These are phyloP conservation scores for Drosophila nr. perissopoda DNA, from an alignment of 2,888 invertebrate genomes.

Conservation along the genomic window DNA sequence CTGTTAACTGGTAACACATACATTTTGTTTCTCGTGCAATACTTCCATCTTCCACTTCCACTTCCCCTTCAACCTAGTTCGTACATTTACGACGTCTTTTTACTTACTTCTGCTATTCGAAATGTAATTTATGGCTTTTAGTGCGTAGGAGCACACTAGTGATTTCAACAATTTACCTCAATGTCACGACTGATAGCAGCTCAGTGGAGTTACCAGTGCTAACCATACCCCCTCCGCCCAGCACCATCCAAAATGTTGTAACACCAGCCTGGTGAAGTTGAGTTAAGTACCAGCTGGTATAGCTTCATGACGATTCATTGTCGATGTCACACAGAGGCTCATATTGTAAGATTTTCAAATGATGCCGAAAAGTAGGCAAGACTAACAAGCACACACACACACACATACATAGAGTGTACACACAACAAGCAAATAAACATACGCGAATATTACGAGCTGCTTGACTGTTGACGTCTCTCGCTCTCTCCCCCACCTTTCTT, in stretches of 20 bases:
- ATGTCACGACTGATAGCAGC: constrained; percentile 34
- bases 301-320: constrained; percentile 36
- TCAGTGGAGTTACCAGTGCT: background rate
- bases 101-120: constrained; percentile 52
- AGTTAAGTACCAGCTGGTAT: constrained; percentile 31
- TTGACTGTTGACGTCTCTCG: constrained; percentile 47
- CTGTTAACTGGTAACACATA: background rate
- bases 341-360: constrained; percentile 55
- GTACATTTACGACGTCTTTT: constrained; percentile 14
- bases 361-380: constrained; percentile 62
- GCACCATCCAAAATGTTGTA: background rate
- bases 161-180: constrained; percentile 70
- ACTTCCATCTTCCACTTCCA: background rate
- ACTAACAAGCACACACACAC: constrained; percentile 12
- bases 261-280: background rate
- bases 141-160: constrained; percentile 67
- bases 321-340: constrained; percentile 35
- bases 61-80: background rate
- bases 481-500: background rate
- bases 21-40: background rate
- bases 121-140: constrained; percentile 70
- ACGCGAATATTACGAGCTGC: constrained; percentile 63
- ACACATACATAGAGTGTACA: background rate
- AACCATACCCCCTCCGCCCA: background rate
- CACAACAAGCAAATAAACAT: constrained; percentile 65